Evolutionary conservation across 2,888 invertebrate genomes (phyloP), one percentile per base, ranked within the genome.

Genomic region (Parnassius orleans): DNA sequence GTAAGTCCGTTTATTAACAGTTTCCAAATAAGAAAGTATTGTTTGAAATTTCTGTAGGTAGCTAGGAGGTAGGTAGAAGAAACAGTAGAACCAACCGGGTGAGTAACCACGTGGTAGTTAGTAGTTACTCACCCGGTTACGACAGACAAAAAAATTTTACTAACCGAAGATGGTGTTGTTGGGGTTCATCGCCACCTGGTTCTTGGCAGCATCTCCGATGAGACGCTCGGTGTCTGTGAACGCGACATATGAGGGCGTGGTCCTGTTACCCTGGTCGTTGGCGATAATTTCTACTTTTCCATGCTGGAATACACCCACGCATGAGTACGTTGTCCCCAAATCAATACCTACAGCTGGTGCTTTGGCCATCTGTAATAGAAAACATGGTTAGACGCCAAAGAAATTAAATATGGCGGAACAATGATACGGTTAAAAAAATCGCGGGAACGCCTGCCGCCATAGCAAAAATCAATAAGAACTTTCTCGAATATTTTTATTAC

Each of bases 271-370:
- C 90, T 97, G 96, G 87, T 96, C 96, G 84, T 97, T 97, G 83
- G 96, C 96, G 88, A 96, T 96, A 85, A 96, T 96, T 90, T 96
- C 96, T 78, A 97, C 96, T 90, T 96, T 96, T 70, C 97, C 97
- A 90, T 97, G 96, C 91, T 96, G 96, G 94, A 97, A 98, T 70
- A 98, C 97, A 76, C 97, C 97, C 72, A 98, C 97, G 81, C 97
- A 98, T 61, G 98, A 98, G 90, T 98, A 98, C 69, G 98, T 98
- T 73, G 98, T 98, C 73, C 98, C 98, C 90, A 98, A 94, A 93
- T 98, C 98, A 91, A 98, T 98, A 94, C 98, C 98, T 82, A 98
- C 95, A 84, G 96, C 96, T 81, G 96, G 96, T 93, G 96, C 95
- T 90, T 95, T 95, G 66, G 90, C 92, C 93, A 93, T 93, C 93